Conservation (phyloP, 2,113 vertebrate genomes). For the Cichladusa arquata region DNA sequence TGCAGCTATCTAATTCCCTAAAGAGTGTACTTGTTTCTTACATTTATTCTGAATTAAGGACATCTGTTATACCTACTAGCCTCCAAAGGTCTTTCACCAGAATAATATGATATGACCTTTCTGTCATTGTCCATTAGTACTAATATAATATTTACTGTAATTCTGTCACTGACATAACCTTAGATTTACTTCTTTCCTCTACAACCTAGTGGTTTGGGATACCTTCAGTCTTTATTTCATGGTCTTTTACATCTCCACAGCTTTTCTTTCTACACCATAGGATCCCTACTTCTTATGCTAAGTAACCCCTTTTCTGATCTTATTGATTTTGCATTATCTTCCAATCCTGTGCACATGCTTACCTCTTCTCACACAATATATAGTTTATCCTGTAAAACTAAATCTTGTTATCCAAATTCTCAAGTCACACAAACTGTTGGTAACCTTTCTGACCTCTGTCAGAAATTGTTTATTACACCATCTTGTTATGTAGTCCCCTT, state of each 20-base stretch:
- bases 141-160: constrained; percentile 6
- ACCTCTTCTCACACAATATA: background rate
- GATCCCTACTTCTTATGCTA: background rate
- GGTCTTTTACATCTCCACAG: background rate
- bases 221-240: background rate
- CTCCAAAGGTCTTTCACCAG: background rate
- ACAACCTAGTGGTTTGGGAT: background rate
- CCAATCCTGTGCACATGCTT: background rate
- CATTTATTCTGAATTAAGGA: background rate
- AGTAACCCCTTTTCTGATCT: background rate
- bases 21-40: background rate
- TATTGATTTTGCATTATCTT: background rate
- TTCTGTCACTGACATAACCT: background rate
- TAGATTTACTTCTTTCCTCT: constrained; percentile 10
- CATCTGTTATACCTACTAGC: background rate
- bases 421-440: constrained; percentile 29
- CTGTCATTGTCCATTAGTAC: background rate
- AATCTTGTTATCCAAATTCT: constrained; percentile 48
- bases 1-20: background rate
- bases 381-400: constrained; percentile 30
- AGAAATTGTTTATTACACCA: constrained; percentile 65
- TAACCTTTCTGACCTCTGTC: constrained; percentile 67
- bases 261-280: background rate
- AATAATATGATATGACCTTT: background rate
- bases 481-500: constrained; percentile 43